Evolutionary conservation across 2,797 vertebrate genomes (phyloP).

Genomic region (Macroramphosus scolopax): DNA sequence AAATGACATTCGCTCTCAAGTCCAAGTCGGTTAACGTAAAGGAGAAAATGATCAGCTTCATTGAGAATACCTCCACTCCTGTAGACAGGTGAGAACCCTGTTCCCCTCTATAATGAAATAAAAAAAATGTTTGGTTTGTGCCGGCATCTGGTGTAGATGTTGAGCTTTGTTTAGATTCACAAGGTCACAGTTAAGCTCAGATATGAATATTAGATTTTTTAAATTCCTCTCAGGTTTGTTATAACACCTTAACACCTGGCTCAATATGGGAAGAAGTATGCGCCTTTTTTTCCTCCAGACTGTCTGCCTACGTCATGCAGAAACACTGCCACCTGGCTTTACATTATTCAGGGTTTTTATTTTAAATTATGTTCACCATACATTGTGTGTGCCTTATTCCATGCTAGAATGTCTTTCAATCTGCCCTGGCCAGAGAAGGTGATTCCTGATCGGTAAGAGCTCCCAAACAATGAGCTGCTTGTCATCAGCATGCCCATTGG

Average conservation of each 20-base stretch:
- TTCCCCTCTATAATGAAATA: not conserved
- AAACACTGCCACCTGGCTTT: not conserved
- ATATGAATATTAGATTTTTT: too few relatives aligned
- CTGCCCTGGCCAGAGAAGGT: slow-evolving; percentile 98
- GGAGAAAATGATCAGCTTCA: slow-evolving; percentile 99
- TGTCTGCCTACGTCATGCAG: too few relatives aligned
- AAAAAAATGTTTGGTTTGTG: not conserved
- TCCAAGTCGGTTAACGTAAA: slow-evolving; percentile 97
- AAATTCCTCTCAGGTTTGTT: too few relatives aligned
- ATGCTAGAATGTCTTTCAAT: slow-evolving; percentile 98
- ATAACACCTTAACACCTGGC: too few relatives aligned
- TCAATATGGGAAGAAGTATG: too few relatives aligned
- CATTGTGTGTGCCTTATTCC: slow-evolving; percentile 85
- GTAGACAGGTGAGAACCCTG: slow-evolving; percentile 86
- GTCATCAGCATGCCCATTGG: slow-evolving; percentile 78
- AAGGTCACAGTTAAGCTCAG: not conserved
- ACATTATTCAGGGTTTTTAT: slow-evolving; percentile 8
- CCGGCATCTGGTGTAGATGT: not conserved
- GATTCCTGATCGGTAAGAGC: slow-evolving; percentile 94
- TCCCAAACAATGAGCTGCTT: slow-evolving; percentile 45
- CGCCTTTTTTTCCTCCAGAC: too few relatives aligned
- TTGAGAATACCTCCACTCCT: slow-evolving; percentile 97
- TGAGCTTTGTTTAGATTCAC: not conserved
- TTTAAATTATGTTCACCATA: slow-evolving; percentile 69
- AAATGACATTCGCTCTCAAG: slow-evolving; percentile 98